phyloP scores from a whole-genome alignment of 2,888 invertebrate species.

The Epirrita christyi region DNA sequence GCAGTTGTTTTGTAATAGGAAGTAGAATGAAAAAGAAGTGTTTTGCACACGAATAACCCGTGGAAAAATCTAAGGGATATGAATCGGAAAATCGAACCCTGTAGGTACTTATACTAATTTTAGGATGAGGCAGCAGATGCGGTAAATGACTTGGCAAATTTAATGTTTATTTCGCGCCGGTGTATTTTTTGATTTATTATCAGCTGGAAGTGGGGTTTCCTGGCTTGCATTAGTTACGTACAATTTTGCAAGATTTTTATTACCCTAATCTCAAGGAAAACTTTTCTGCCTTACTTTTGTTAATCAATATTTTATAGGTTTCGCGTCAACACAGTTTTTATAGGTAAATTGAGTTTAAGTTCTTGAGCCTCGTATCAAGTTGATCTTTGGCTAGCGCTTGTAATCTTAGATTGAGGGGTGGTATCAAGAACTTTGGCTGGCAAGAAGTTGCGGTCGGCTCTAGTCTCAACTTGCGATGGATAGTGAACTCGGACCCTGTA shows the following conservation, averaged over 20 bases:
- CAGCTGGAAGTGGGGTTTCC: not conserved
- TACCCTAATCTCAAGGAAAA: not conserved
- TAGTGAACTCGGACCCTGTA: slow-evolving; percentile 39
- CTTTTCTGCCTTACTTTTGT: not conserved
- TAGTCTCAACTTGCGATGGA: slow-evolving; percentile 37
- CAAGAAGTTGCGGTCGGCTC: slow-evolving; percentile 37
- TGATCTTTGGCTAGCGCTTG: slow-evolving; percentile 22
- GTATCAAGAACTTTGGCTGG: slow-evolving; percentile 32
- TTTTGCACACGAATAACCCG: slow-evolving; percentile 25
- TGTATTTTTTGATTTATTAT: slow-evolving; percentile 17
- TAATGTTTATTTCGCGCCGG: slow-evolving; percentile 1
- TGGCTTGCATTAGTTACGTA: not conserved
- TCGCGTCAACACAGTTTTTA: slow-evolving; percentile 13
- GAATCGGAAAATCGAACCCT: slow-evolving; percentile 51
- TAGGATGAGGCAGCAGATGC: slow-evolving; percentile 29
- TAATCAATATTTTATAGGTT: not conserved
- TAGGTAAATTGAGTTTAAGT: slow-evolving; percentile 15
- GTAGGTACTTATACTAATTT: slow-evolving; percentile 40
- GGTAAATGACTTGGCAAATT: slow-evolving; percentile 10
- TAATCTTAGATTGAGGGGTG: slow-evolving; percentile 16
- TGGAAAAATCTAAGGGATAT: slow-evolving; percentile 48
- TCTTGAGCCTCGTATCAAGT: slow-evolving; percentile 17
- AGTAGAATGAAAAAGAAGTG: slow-evolving; percentile 57
- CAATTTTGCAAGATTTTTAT: not conserved
- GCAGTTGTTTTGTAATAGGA: slow-evolving; percentile 55